phyloP scores from a whole-genome alignment of 2,113 vertebrate genomes.

The Dasypus novemcinctus region DNA sequence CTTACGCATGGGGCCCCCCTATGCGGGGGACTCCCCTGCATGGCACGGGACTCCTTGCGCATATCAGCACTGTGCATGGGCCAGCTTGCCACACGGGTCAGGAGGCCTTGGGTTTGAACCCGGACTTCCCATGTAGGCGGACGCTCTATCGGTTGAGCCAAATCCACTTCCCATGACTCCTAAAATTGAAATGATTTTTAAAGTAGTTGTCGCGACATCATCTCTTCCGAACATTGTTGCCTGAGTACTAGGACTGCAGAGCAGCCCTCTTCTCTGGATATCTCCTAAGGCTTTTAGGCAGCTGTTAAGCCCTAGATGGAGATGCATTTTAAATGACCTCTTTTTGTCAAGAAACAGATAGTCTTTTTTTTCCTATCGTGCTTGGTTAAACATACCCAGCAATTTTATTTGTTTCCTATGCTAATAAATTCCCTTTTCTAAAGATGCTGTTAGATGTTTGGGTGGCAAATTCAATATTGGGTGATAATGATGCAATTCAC shows the following conservation, averaged over 20 bases:
- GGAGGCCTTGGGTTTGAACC: too few relatives aligned
- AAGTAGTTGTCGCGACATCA: background rate
- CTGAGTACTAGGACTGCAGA: background rate
- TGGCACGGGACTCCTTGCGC: too few relatives aligned
- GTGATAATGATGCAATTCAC: background rate
- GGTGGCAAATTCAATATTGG: background rate
- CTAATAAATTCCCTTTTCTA: background rate
- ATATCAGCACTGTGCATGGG: too few relatives aligned
- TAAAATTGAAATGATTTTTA: background rate
- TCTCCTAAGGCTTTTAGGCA: background rate
- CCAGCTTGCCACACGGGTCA: too few relatives aligned
- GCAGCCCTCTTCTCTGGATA: background rate
- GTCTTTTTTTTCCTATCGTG: background rate
- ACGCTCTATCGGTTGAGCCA: too few relatives aligned
- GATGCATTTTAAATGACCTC: background rate
- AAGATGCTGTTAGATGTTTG: background rate
- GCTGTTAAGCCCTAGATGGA: background rate
- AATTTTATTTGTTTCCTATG: background rate
- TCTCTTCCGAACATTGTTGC: background rate
- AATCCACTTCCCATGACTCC: too few relatives aligned
- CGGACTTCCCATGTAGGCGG: too few relatives aligned
- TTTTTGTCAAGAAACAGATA: background rate
- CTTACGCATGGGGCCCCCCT: too few relatives aligned
- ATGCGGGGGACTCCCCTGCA: too few relatives aligned
- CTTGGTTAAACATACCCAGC: background rate